Base-by-base conservation (phyloP, 2,113 vertebrate species). In the Siphamia tubifer region DNA sequence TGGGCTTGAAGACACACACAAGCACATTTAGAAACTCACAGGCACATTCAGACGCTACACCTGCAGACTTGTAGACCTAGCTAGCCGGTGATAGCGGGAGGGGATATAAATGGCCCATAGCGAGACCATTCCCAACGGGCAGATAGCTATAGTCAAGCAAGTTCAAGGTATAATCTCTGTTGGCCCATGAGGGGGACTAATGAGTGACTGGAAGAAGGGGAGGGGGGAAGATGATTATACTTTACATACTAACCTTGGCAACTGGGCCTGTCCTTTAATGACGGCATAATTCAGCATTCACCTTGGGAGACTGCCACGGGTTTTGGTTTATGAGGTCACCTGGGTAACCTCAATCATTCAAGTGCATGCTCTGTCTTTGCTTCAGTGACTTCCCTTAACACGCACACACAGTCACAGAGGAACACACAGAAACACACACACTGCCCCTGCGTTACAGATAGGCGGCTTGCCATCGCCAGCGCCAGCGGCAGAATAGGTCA, bases 211-310 rank as follows among this genome's bases (percentile, higher is more conserved):
- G 86, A 85, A 74, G 82, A 87, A 82, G 82, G 80, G 74, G 81
- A 77, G 75, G 73, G 81, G 78, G 73, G 88, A 78, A 58, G 90
- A 90, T 89, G 90, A 92, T 92, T 92, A 90, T 89, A 90, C 88
- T 92, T 93, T 93, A 93, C 92, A 93, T 94, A 91, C 90, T 90
- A 93, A 93, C 93, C 91, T 93, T 93, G 93, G 90, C 90, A 90
- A 90, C 87, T 81, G 68, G 83, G 79, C 79, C 84, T 90, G 90
- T 92, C 91, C 91, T 92, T 91, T 93, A 94, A 93, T 93, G 91
- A 92, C 82, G 85, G 88, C 91, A 93, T 94, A 93, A 93, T 93
- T 94, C 91, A 93, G 88, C 83, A 17, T 83, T 93, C 93, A 94
- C 93, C 92, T 94, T 94, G 92, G 85, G 90, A 91, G 87, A 75